These are phyloP conservation scores for Callocephalon fimbriatum DNA, from an alignment of 2,113 vertebrate species.

Conservation along the genomic window DNA sequence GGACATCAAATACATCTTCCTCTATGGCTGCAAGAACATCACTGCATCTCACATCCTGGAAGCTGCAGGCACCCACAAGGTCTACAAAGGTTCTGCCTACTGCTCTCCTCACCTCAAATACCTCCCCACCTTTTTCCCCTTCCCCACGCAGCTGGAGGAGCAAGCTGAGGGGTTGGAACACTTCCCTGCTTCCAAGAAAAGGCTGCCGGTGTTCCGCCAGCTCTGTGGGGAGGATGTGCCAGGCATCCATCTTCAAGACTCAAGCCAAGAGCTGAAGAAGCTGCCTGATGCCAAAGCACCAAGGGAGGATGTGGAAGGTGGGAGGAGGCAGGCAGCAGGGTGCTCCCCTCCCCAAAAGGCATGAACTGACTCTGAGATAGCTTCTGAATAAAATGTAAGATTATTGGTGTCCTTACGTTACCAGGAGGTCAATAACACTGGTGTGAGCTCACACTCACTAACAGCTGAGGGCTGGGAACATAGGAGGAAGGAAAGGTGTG, in stretches of 20 bases:
- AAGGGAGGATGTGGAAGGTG: fast-evolving
- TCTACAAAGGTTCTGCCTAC: neutral
- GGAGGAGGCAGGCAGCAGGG: neutral
- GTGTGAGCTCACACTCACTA: neutral
- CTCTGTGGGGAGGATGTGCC: neutral
- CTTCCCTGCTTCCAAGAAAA: neutral
- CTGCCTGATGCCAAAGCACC: fast-evolving
- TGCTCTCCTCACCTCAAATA: neutral
- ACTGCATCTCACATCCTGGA: fast-evolving
- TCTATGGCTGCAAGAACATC: conserved; percentile 37
- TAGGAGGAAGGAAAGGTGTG: neutral
- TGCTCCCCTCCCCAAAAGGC: neutral
- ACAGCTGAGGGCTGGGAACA: fast-evolving
- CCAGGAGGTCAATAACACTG: neutral
- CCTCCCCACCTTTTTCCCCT: neutral
- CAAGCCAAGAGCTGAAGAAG: neutral
- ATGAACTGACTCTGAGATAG: neutral
- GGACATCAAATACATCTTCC: conserved; percentile 46
- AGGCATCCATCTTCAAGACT: neutral
- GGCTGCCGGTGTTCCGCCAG: conserved; percentile 32
- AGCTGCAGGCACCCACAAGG: fast-evolving
- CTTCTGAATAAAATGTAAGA: conserved; percentile 13
- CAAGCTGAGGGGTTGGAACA: neutral
- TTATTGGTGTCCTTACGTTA: neutral
- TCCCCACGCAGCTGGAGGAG: neutral